Evolutionary conservation across 2,888 invertebrate genomes (phyloP).

Genomic region (Acanthosepion esculentum): DNA sequence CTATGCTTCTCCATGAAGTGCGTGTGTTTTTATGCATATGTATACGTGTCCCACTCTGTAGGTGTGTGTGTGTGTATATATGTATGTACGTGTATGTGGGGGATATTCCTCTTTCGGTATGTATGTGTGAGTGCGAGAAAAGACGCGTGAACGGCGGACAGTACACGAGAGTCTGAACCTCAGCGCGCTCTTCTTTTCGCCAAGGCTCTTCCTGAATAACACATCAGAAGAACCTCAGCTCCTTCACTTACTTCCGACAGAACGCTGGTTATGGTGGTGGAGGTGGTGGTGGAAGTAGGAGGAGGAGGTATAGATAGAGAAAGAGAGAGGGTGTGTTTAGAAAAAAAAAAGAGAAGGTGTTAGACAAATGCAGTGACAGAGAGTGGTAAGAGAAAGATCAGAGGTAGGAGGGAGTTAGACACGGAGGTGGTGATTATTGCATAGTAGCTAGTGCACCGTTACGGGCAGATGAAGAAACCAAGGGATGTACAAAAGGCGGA

Average conservation of each 20-base stretch:
- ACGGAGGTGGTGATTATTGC: too few species aligned
- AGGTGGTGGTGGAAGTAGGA: not conserved
- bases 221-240: not conserved
- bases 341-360: not conserved
- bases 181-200: not conserved
- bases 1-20: not conserved
- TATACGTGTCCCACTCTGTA: not conserved
- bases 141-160: not conserved
- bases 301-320: not conserved
- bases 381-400: not conserved
- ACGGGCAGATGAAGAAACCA: not conserved
- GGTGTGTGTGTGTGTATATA: not conserved
- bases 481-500: not conserved
- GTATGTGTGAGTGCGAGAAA: not conserved
- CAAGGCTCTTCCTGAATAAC: not conserved
- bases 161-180: not conserved
- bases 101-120: not conserved
- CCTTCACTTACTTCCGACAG: not conserved
- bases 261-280: not conserved
- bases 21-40: not conserved
- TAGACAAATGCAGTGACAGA: not conserved
- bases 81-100: not conserved
- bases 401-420: too few species aligned
- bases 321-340: not conserved
- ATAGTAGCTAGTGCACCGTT: not conserved